Percentiles rank a stretch among this genome's conserved stretches.
These are phyloP conservation scores for Cephus cinctus DNA, from an alignment of 1,140 invertebrate genomes.

Conservation along the genomic window DNA sequence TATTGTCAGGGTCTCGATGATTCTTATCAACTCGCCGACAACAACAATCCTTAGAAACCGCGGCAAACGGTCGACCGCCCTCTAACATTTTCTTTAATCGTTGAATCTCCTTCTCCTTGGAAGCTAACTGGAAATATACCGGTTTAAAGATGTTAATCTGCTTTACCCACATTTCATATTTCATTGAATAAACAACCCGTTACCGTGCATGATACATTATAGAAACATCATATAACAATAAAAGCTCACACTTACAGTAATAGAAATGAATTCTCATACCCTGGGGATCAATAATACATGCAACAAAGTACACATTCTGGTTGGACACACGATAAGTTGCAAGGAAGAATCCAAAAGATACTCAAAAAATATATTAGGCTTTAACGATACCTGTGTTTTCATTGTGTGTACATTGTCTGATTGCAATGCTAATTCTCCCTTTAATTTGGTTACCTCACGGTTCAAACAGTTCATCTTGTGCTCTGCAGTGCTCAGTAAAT, in stretches of 20 bases:
- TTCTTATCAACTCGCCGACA: constrained; percentile 52
- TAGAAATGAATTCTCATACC: no score
- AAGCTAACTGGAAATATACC: constrained; percentile 34
- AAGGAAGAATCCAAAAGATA: constrained; percentile 8
- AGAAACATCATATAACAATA: no score
- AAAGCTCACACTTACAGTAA: no score
- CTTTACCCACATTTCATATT: no score
- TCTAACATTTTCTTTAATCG: constrained; percentile 64
- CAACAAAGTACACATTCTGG: no score
- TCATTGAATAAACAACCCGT: no score
- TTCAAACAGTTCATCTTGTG: constrained; percentile 53
- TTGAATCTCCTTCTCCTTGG: constrained; percentile 63
- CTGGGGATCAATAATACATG: no score
- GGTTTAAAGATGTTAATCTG: no score
- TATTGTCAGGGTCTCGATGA: constrained; percentile 30
- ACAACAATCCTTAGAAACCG: constrained; percentile 60
- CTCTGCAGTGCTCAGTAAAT: constrained; percentile 51
- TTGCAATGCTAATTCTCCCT: constrained; percentile 49
- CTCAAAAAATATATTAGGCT: constrained; percentile 11
- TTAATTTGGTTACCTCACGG: constrained; percentile 55
- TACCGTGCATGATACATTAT: no score
- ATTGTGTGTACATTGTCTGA: constrained; percentile 46
- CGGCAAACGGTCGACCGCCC: constrained; percentile 60
- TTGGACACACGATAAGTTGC: no score
- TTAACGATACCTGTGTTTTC: constrained; percentile 55